Evolutionary conservation across 2,888 invertebrate genomes (phyloP), one percentile per base, ranked within the genome.

Genomic region (Stenodema calcarata): DNA sequence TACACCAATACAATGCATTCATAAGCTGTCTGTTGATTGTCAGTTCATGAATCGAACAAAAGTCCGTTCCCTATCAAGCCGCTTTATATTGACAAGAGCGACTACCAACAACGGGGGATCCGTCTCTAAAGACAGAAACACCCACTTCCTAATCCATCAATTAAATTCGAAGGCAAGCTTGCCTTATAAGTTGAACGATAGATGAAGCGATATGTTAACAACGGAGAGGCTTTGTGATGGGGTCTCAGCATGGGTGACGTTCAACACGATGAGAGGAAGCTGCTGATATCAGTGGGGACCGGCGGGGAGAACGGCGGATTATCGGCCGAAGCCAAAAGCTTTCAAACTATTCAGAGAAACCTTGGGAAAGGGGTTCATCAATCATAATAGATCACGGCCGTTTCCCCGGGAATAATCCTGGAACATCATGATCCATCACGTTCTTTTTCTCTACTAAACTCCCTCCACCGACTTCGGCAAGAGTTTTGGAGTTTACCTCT

Each of bases 401-500:
- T 69, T 69, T 41, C 69, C 42, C 18, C 18, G 27, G 28, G 82
- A 69, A 82, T 82, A 82, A 82, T 82, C 82, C 82, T n/a, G 69
- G 23, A 42, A 69, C 54, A 69, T 82, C 82, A 54, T 82, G 82
- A 82, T 82, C 82, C 82, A 82, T 82, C 82, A 82, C 82, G 82
- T 69, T 35, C 82, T 69, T 69, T 82, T 44, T 50, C 50, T 9
- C 62, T 9, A 23, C 6, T 11, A 23, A 23, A 23, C 62, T 62
- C 62, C 62, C 62, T 18, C 35, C 35, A 35, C 35, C 62, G 62
- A 35, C 73, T 30, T 30, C 73, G 4, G 73, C 35, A 18, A 62
- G 6, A 50, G 35, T n/a, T 50, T 50, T 4, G 4, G 14, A 50
- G 50, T 50, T 50, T 50, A 16, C 4, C n/a, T n/a, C 50, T 50